Percentiles rank a stretch among this genome's conserved stretches.
These are phyloP conservation scores for Hypocryptadius cinnamomeus DNA, from an alignment of 2,113 vertebrate species.

Conservation along the genomic window DNA sequence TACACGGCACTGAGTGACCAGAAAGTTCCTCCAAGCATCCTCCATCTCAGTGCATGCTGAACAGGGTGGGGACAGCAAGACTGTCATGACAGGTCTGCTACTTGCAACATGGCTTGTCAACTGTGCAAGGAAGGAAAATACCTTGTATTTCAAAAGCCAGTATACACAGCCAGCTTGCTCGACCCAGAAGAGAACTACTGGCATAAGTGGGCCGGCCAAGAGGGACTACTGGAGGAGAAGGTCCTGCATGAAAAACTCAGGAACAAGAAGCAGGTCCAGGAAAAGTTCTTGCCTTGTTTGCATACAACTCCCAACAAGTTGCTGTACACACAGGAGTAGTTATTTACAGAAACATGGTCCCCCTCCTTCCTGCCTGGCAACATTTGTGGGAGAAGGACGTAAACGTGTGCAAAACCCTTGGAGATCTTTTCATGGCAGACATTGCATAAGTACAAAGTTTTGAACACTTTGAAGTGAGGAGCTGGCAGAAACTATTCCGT, in stretches of 20 bases:
- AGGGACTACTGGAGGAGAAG: not conserved
- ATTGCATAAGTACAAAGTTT: not conserved
- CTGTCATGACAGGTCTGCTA: not conserved
- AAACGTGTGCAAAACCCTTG: not conserved
- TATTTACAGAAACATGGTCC: not conserved
- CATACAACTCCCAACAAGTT: not conserved
- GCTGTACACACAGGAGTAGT: not conserved
- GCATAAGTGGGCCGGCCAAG: not conserved
- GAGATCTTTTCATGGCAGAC: not conserved
- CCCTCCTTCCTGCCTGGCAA: not conserved
- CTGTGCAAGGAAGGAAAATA: not conserved
- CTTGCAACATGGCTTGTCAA: not conserved
- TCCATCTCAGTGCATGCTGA: not conserved
- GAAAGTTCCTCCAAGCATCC: not conserved
- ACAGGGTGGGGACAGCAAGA: not conserved
- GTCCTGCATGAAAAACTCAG: not conserved
- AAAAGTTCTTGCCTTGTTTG: not conserved
- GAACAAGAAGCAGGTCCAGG: not conserved
- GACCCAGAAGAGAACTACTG: not conserved
- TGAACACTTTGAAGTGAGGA: not conserved
- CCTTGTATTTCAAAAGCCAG: not conserved
- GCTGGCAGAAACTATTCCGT: not conserved
- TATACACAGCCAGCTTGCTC: not conserved
- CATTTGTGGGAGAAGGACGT: not conserved
- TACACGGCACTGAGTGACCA: not conserved